Evolutionary conservation across 53 echinoderm and acorn worm species (phyloP), one percentile per base, ranked within the genome.

Genomic region (Paelopatides confundens): DNA sequence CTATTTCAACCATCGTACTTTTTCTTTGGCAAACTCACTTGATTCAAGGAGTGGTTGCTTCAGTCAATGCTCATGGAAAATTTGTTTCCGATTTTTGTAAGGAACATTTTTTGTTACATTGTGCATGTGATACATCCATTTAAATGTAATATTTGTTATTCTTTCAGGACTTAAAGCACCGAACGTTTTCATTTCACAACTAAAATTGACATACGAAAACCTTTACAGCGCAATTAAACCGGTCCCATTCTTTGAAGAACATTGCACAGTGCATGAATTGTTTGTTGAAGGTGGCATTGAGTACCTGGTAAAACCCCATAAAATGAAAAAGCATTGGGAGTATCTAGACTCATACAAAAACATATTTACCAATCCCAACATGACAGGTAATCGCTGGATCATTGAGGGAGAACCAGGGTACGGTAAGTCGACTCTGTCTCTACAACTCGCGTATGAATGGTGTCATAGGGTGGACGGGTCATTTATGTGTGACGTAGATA

Each of bases 241-340:
- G 2, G 29, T 67, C 5, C 67, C 67, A 1, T 67, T 67, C 67
- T 2, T 67, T 7, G 7, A 67, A 26, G 67, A 67, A 3, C 32
- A 30, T 12, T 35, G 32, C 24, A 33, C 67, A 1, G 67, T 67
- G 32, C 32, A 67, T 18, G 67, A 33, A 35, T 30, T 67, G 67
- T 67, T 29, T 35, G 67, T 67, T 67, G 67, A 67, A 30, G 67
- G 67, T 15, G 67, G 67, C 13, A 67, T 67, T 33, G 67, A 67
- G 29, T 67, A 67, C 8, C 17, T 30, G 11, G 14, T 54, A 23
- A 54, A 18, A 3, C 5, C 5, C 58, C 21, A 54, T 6, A 17
- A 7, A 35, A 67, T 15, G 32, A 67, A 67, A 12, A 13, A 34
- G 1, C 27, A 15, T 2, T 67, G 67, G 67, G 31, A 67, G 29